A percentile compares a stretch with the other conserved stretches of the same genome.
Conservation (phyloP, 1,140 invertebrate species). For the Micrasema minimum region DNA sequence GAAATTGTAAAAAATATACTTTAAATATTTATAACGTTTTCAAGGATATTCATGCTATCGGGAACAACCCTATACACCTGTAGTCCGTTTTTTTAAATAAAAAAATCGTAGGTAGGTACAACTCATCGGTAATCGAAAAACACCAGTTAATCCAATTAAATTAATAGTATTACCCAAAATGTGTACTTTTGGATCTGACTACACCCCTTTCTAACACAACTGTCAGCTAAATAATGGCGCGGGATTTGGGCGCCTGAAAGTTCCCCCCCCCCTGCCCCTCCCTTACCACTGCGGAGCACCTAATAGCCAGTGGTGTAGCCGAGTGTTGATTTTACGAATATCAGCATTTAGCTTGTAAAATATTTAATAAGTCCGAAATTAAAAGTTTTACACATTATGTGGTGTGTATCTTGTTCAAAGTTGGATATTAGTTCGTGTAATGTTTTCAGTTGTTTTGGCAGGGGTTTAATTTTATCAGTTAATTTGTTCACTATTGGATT, state of each 20-base stretch:
- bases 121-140: too few relatives aligned
- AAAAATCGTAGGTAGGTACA: too few relatives aligned
- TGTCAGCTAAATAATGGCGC: constrained; percentile 20
- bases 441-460: too few relatives aligned
- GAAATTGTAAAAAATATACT: too few relatives aligned
- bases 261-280: background rate
- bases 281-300: background rate
- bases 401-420: too few relatives aligned
- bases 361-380: background rate
- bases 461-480: background rate
- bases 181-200: background rate
- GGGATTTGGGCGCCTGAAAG: constrained; percentile 21
- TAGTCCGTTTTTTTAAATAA: too few relatives aligned
- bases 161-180: too few relatives aligned
- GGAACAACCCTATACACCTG: too few relatives aligned
- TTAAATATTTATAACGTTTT: too few relatives aligned
- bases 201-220: constrained; percentile 23
- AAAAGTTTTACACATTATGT: background rate
- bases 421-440: too few relatives aligned
- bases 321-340: constrained; percentile 4
- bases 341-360: constrained; percentile 1
- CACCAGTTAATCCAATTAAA: too few relatives aligned
- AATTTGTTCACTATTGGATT: background rate
- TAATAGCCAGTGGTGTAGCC: constrained; percentile 23
- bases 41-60: too few relatives aligned